A percentile compares a stretch with the other conserved stretches of the same genome.
Evolutionary conservation across 2,113 vertebrate genomes (phyloP).

Genomic region (Lepisosteus oculatus): DNA sequence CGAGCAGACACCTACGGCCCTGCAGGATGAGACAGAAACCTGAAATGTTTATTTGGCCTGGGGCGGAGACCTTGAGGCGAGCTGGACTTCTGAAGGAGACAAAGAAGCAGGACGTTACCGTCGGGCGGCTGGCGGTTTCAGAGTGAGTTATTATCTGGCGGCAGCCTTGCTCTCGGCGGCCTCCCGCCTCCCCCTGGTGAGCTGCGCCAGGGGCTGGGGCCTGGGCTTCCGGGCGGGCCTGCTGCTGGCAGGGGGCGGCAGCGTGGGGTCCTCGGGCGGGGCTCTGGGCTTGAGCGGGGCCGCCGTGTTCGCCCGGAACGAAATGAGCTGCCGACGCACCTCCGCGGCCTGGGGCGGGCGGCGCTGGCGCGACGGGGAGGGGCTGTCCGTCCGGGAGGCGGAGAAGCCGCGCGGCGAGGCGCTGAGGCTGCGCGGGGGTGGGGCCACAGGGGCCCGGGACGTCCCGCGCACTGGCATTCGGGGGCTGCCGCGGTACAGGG

Average conservation of each 20-base stretch:
- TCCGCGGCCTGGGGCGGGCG: constrained; percentile 50
- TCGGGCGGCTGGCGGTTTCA: background rate
- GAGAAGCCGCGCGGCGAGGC: constrained; percentile 72
- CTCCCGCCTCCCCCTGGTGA: constrained; percentile 73
- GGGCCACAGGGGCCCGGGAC: constrained; percentile 51
- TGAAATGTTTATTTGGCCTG: constrained; percentile 23
- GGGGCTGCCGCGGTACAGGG: constrained; percentile 56
- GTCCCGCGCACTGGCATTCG: constrained; percentile 58
- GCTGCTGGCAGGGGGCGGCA: constrained; percentile 52
- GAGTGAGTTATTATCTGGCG: constrained; percentile 81
- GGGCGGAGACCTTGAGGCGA: constrained; percentile 6
- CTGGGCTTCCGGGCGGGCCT: constrained; percentile 66
- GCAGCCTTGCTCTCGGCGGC: constrained; percentile 63
- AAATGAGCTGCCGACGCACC: constrained; percentile 56
- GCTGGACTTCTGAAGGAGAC: constrained; percentile 34
- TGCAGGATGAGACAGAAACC: background rate
- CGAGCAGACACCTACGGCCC: background rate
- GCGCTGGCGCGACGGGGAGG: constrained; percentile 76
- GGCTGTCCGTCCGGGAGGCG: constrained; percentile 74
- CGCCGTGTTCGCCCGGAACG: constrained; percentile 55
- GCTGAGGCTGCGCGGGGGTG: constrained; percentile 69
- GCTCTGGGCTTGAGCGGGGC: constrained; percentile 53
- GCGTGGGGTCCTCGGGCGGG: constrained; percentile 64
- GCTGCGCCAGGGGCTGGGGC: constrained; percentile 59
- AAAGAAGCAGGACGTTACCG: constrained; percentile 34